A percentile compares a stretch with the other conserved stretches of the same genome.
phyloP scores from a whole-genome alignment of 2,113 vertebrate species.

The Tachycineta bicolor region DNA sequence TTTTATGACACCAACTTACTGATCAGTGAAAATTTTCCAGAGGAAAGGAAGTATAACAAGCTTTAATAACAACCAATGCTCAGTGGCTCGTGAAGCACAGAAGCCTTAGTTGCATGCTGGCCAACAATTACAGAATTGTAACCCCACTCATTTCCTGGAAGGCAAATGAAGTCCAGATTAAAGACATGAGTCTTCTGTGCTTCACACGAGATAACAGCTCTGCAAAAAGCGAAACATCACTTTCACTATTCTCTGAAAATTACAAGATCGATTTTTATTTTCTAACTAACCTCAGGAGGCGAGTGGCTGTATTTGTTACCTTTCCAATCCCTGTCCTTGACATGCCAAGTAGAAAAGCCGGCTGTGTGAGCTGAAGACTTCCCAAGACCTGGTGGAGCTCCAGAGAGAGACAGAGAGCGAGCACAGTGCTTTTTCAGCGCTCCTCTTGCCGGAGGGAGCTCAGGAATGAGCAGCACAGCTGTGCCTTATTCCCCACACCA shows the following conservation, averaged over 20 bases:
- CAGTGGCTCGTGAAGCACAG: not conserved
- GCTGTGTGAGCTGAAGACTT: not conserved
- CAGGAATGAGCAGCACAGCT: not conserved
- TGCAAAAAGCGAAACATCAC: not conserved
- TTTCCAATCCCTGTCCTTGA: not conserved
- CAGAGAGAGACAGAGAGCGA: not conserved
- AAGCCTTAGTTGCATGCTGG: not conserved
- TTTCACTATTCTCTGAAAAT: not conserved
- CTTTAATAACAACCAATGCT: not conserved
- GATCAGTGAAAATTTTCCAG: not conserved
- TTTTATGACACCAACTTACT: not conserved
- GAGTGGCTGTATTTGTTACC: not conserved
- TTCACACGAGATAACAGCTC: not conserved
- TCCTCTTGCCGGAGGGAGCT: not conserved
- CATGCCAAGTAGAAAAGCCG: not conserved
- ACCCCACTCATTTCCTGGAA: not conserved
- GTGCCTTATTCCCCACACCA: not conserved
- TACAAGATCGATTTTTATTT: not conserved
- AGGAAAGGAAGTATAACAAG: not conserved
- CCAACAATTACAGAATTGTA: not conserved
- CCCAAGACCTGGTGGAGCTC: accelerated
- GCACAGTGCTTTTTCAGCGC: not conserved
- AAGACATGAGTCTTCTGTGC: not conserved
- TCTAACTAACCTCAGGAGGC: not conserved
- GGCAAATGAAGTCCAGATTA: not conserved